A percentile compares a stretch with the other conserved stretches of the same genome.
Evolutionary conservation across 35 echinoderm and acorn worm species (phyloP).

Genomic region (Patiria miniata): DNA sequence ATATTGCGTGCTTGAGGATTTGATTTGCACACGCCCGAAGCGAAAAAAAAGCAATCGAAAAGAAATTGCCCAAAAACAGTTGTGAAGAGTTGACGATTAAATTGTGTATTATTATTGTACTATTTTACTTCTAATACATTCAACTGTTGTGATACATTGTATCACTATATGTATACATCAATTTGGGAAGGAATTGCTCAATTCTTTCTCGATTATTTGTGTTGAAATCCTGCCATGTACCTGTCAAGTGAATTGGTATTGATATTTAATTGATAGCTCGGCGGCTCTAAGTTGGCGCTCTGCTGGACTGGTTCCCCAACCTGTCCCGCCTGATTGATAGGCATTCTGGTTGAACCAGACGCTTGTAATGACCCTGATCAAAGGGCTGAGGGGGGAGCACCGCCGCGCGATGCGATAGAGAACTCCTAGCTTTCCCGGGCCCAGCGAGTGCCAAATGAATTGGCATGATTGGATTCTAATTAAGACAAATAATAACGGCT

Average conservation of each 20-base stretch:
- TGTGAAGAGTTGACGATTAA: too few species aligned
- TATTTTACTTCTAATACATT: too few species aligned
- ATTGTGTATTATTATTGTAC: too few species aligned
- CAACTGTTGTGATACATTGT: too few species aligned
- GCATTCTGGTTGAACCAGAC: not conserved
- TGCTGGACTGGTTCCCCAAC: not conserved
- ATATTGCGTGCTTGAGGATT: too few species aligned
- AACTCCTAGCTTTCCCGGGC: not conserved
- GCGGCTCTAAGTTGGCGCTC: not conserved
- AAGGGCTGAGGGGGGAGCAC: not conserved
- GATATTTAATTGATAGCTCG: not conserved
- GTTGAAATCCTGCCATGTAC: too few species aligned
- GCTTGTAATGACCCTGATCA: slow-evolving; percentile 17
- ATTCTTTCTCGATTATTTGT: too few species aligned
- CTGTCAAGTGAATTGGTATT: not conserved
- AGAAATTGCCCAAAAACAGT: too few species aligned
- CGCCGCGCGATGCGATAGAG: not conserved
- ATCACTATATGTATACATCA: too few species aligned
- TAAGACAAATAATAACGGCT: slow-evolving; percentile 32
- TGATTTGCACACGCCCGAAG: too few species aligned
- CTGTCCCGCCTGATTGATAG: not conserved
- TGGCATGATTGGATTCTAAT: slow-evolving; percentile 33
- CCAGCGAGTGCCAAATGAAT: slow-evolving; percentile 4
- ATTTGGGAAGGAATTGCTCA: too few species aligned
- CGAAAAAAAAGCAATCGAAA: too few species aligned